Percentiles rank a stretch among this genome's conserved stretches.
Conservation (phyloP, 2,797 vertebrate species). For the Crenichthys baileyi region DNA sequence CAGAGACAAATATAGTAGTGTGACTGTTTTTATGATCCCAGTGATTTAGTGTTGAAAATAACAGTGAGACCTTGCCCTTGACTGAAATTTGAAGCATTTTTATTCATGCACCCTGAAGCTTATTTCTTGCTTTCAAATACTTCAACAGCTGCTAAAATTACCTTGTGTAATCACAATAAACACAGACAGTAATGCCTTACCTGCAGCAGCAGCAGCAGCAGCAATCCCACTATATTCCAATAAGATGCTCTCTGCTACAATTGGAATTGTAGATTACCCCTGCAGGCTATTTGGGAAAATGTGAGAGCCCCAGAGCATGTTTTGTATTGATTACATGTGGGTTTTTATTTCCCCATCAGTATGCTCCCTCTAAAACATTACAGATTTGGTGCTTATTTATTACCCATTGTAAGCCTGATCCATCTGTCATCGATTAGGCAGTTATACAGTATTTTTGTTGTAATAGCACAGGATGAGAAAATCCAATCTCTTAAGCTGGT, state of each 20-base stretch:
- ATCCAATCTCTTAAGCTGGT: not conserved
- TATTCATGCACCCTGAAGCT: not conserved
- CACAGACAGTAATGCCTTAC: conserved; percentile 6
- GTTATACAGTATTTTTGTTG: conserved; percentile 26
- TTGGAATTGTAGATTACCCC: not conserved
- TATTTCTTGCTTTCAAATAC: conserved; percentile 6
- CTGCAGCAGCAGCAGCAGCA: not conserved
- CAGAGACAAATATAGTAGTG: not conserved
- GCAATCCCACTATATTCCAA: conserved; percentile 10
- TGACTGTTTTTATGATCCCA: not conserved
- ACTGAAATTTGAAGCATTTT: conserved; percentile 21
- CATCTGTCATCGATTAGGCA: conserved; percentile 48
- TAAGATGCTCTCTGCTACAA: conserved; percentile 13
- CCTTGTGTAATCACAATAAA: not conserved
- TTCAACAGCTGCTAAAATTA: not conserved
- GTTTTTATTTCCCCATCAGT: not conserved
- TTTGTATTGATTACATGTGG: conserved; percentile 45
- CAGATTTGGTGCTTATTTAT: conserved; percentile 32
- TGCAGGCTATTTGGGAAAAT: conserved; percentile 13
- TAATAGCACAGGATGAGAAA: conserved; percentile 31
- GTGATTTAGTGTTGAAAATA: not conserved
- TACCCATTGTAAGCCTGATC: conserved; percentile 7
- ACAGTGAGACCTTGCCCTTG: not conserved
- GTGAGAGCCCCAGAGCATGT: conserved; percentile 5
- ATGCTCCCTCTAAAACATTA: conserved; percentile 14